These are phyloP conservation scores for Mylabris phalerata DNA, from an alignment of 1,140 invertebrate genomes.

Conservation along the genomic window DNA sequence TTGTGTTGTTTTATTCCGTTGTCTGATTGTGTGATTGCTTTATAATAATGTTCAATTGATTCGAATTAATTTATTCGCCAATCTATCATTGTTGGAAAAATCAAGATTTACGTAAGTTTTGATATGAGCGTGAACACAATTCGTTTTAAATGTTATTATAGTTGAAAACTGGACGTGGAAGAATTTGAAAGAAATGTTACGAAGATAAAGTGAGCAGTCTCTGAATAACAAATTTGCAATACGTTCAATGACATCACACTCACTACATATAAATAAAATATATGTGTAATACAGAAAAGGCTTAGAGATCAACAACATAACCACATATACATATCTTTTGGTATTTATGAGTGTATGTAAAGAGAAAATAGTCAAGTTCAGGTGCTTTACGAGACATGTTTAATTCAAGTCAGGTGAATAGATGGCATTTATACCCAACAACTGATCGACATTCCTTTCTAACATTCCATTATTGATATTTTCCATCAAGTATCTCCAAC, in stretches of 20 bases:
- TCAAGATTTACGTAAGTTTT: no score
- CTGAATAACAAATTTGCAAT: slow-evolving; percentile 31
- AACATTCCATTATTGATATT: no score
- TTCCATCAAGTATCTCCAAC: not conserved
- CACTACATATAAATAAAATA: no score
- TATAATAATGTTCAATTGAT: no score
- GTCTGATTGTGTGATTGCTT: no score
- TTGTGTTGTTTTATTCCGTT: no score
- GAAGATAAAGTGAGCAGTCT: slow-evolving; percentile 26
- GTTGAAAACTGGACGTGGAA: slow-evolving; percentile 23
- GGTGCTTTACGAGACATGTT: slow-evolving; percentile 23
- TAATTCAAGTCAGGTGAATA: slow-evolving; percentile 24
- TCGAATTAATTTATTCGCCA: no score
- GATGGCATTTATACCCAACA: slow-evolving; percentile 14
- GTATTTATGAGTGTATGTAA: no score
- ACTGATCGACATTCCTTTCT: slow-evolving; percentile 14
- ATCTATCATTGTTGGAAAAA: no score
- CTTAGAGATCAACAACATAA: slow-evolving; percentile 15
- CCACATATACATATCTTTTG: no score
- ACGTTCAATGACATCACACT: slow-evolving; percentile 28
- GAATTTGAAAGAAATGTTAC: slow-evolving; percentile 24
- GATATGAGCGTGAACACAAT: no score
- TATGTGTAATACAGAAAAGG: slow-evolving; percentile 16
- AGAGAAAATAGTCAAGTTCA: slow-evolving; percentile 21
- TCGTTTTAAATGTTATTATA: slow-evolving; percentile 11